These are phyloP conservation scores for Lasioglossum baleicum DNA, from an alignment of 1,140 invertebrate genomes.

Conservation along the genomic window DNA sequence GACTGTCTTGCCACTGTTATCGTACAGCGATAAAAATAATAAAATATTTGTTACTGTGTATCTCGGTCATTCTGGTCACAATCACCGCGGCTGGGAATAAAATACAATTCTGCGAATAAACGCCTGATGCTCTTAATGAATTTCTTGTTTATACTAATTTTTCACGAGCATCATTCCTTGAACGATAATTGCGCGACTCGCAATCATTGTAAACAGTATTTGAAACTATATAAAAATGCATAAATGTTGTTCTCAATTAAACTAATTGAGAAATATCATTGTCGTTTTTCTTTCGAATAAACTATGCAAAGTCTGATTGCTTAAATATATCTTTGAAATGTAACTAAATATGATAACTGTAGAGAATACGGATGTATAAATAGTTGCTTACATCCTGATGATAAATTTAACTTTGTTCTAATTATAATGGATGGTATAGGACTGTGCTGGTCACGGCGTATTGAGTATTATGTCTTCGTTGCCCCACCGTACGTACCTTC, in stretches of 20 bases:
- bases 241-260: not conserved
- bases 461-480: too few relatives aligned
- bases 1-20: constrained; percentile 39
- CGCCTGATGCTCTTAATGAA: constrained; percentile 39
- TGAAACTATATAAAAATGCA: too few relatives aligned
- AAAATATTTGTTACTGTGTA: constrained; percentile 55
- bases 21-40: constrained; percentile 34
- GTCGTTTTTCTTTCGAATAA: not conserved
- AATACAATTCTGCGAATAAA: constrained; percentile 57
- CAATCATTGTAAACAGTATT: not conserved
- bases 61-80: constrained; percentile 27
- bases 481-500: too few relatives aligned
- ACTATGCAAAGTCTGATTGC: not conserved
- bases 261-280: not conserved
- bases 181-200: not conserved
- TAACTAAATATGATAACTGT: not conserved
- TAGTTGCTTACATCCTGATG: not conserved
- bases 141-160: constrained; percentile 56
- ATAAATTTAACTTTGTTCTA: constrained; percentile 2
- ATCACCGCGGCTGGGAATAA: constrained; percentile 19
- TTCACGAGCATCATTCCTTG: constrained; percentile 14
- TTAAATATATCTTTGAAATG: not conserved
- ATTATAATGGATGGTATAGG: constrained; percentile 2
- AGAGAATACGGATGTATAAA: too few relatives aligned
- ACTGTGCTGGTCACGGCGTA: too few relatives aligned